Evolutionary conservation across 2,888 invertebrate genomes (phyloP).

Genomic region (Chirona hameri): DNA sequence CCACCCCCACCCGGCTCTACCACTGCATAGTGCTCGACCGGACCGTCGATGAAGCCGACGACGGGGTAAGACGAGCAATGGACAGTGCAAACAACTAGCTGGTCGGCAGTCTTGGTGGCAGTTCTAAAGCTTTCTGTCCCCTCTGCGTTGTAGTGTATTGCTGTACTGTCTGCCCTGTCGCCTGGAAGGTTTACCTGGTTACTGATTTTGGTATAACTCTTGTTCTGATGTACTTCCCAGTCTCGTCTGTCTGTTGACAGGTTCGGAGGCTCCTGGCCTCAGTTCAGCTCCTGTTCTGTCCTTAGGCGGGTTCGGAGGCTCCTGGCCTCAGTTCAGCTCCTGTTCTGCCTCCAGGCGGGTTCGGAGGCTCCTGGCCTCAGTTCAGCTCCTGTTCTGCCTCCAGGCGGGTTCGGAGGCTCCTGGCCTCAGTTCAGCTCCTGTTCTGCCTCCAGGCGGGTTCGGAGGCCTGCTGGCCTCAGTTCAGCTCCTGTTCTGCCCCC

Average conservation of each 20-base stretch:
- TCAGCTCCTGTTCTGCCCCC: conserved; percentile 40
- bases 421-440: too few species aligned
- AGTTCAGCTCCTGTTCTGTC: too few species aligned
- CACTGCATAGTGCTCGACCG: conserved; percentile 61
- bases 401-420: neutral
- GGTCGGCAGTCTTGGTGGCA: too few species aligned
- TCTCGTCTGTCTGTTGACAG: neutral
- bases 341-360: neutral
- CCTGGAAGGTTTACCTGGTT: too few species aligned
- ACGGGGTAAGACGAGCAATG: conserved; percentile 44
- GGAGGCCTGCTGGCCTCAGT: conserved; percentile 33
- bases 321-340: too few species aligned
- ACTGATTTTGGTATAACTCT: neutral
- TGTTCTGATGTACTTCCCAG: neutral
- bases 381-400: too few species aligned
- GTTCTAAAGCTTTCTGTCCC: too few species aligned
- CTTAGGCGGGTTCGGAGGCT: neutral
- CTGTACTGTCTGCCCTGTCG: too few species aligned
- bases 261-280: neutral
- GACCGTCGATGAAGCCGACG: conserved; percentile 51
- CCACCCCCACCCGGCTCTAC: conserved; percentile 72
- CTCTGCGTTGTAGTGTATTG: too few species aligned
- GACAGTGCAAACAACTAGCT: too few species aligned
- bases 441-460: too few species aligned
- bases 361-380: neutral